Evolutionary conservation across 2,797 vertebrate genomes (phyloP).

Genomic region (Chaetophractus vellerosus): DNA sequence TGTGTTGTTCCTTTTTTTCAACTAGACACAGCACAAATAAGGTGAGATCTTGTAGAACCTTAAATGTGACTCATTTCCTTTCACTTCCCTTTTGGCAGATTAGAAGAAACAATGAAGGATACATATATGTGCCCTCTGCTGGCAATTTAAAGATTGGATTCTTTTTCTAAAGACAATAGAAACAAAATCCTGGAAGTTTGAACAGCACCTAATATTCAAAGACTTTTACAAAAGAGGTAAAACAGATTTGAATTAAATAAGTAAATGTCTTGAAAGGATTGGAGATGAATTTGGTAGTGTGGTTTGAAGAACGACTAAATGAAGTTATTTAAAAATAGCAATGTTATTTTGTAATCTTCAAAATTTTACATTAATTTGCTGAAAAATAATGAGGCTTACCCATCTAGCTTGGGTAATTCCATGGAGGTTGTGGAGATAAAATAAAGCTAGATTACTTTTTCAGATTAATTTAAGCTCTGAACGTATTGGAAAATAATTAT

Average conservation of each 20-base stretch:
- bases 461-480: neutral
- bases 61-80: neutral
- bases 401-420: neutral
- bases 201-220: constrained; percentile 9
- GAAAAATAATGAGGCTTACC: constrained; percentile 45
- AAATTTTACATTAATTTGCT: constrained; percentile 18
- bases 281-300: neutral
- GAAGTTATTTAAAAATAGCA: constrained; percentile 11
- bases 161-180: constrained; percentile 72
- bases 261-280: constrained; percentile 19
- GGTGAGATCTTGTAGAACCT: neutral
- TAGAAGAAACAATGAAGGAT: constrained; percentile 55
- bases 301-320: neutral
- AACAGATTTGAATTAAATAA: constrained; percentile 57
- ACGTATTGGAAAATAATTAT: constrained; percentile 24
- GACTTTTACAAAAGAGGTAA: constrained; percentile 25
- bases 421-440: constrained; percentile 41
- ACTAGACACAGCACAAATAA: constrained; percentile 28
- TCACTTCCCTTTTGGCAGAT: neutral
- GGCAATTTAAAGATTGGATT: constrained; percentile 63
- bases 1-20: neutral
- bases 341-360: neutral
- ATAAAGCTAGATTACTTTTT: constrained; percentile 34
- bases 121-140: constrained; percentile 76
- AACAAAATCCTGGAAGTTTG: constrained; percentile 50